A percentile compares a stretch with the other conserved stretches of the same genome.
Evolutionary conservation across 2,888 invertebrate species (phyloP).

Genomic region (Hydriomena furcata): DNA sequence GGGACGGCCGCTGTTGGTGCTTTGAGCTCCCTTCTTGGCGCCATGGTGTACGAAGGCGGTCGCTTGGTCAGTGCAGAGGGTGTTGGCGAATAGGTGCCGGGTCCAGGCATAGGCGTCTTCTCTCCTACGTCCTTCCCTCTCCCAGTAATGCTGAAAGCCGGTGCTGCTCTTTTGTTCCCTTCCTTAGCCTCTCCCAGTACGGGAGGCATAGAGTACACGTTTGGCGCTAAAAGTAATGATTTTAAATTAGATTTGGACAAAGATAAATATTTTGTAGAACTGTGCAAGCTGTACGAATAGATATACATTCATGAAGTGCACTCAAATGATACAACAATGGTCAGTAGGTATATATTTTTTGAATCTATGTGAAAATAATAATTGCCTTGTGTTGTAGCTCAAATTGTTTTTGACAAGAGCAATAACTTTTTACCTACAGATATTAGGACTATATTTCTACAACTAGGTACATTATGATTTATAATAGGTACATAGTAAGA

Average conservation of each 20-base stretch:
- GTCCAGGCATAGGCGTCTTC: conserved; percentile 87
- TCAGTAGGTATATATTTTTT: no score
- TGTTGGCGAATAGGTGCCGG: conserved; percentile 89
- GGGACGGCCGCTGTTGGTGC: conserved; percentile 69
- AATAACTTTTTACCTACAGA: no score
- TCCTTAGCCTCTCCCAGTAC: conserved; percentile 85
- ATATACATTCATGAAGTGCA: no score
- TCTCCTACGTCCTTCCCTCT: conserved; percentile 85
- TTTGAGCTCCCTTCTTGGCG: conserved; percentile 77
- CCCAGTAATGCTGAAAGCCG: conserved; percentile 94
- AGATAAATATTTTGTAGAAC: background rate
- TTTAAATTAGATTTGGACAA: background rate
- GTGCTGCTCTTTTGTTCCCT: conserved; percentile 87
- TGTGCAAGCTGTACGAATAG: no score
- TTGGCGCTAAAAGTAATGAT: conserved; percentile 87
- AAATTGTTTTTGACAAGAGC: no score
- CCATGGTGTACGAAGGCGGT: conserved; percentile 94
- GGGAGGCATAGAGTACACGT: conserved; percentile 93
- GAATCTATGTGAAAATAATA: no score
- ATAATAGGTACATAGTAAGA: conserved; percentile 11
- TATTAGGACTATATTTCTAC: background rate
- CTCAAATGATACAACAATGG: no score
- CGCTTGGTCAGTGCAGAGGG: conserved; percentile 67
- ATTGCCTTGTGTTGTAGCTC: no score
- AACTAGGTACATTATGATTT: conserved; percentile 11